phyloP scores from a whole-genome alignment of 2,113 vertebrate species.

The Okapia johnstoni region DNA sequence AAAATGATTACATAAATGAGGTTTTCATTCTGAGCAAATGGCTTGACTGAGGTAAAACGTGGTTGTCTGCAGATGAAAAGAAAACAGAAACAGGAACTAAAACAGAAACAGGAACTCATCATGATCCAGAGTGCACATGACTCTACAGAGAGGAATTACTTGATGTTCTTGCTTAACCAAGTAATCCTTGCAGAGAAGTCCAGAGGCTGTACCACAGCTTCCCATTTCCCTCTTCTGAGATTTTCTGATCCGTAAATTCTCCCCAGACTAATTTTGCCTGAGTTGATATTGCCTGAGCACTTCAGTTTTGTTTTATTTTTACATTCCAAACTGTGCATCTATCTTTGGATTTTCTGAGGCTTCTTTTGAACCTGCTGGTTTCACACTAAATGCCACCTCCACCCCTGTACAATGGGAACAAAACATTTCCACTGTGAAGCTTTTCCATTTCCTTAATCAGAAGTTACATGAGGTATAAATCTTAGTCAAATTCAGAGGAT shows the following conservation, averaged over 20 bases:
- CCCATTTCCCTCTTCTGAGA: neutral
- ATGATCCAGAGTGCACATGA: neutral
- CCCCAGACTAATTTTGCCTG: neutral
- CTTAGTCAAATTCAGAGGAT: neutral
- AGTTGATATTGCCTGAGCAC: neutral
- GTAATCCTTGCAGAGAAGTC: neutral
- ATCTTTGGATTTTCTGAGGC: neutral
- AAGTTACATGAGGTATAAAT: neutral
- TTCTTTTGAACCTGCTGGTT: neutral
- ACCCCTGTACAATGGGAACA: neutral
- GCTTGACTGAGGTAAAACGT: neutral
- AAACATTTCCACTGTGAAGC: neutral
- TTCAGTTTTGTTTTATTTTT: neutral
- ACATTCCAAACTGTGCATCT: neutral
- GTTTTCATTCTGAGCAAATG: conserved; percentile 36
- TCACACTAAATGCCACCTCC: neutral
- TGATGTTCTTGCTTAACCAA: conserved; percentile 16
- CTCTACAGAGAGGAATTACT: conserved; percentile 23
- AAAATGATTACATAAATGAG: neutral
- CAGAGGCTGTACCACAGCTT: neutral
- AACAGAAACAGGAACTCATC: neutral
- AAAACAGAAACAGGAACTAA: conserved; percentile 30
- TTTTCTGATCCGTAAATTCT: neutral
- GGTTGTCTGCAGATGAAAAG: neutral
- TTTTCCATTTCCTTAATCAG: neutral